A percentile compares a stretch with the other conserved stretches of the same genome.
Conservation (phyloP, 2,888 invertebrate genomes). For the Tridacna crocea region DNA sequence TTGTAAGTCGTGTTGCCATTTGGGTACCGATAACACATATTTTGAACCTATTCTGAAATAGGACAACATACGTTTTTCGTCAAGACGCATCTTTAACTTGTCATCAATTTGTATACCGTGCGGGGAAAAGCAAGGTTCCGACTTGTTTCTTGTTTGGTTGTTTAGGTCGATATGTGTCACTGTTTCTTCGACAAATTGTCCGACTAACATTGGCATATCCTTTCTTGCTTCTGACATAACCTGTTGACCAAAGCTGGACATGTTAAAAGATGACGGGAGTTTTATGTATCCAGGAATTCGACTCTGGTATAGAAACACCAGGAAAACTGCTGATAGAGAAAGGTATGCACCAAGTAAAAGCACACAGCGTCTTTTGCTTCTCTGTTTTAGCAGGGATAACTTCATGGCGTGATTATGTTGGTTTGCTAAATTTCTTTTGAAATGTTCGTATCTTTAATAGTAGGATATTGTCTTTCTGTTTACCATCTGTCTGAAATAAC, state of each 20-base stretch:
- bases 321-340: not conserved
- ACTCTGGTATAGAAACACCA: not conserved
- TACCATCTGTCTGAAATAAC: no score
- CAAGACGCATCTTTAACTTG: not conserved
- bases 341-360: not conserved
- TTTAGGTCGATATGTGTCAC: no score
- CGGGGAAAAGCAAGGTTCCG: conserved; percentile 2
- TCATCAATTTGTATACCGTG: not conserved
- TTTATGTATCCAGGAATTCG: no score
- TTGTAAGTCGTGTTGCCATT: not conserved
- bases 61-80: not conserved
- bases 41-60: not conserved
- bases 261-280: no score
- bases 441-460: no score
- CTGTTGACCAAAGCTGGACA: no score
- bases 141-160: not conserved
- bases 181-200: no score
- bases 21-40: not conserved
- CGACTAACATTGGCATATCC: not conserved
- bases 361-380: conserved; percentile 3
- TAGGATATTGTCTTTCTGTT: no score
- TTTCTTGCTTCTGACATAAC: not conserved
- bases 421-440: no score
- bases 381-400: not conserved
- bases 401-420: no score